Evolutionary conservation across 1,140 invertebrate species (phyloP).

Genomic region (Calephelis virginiensis): DNA sequence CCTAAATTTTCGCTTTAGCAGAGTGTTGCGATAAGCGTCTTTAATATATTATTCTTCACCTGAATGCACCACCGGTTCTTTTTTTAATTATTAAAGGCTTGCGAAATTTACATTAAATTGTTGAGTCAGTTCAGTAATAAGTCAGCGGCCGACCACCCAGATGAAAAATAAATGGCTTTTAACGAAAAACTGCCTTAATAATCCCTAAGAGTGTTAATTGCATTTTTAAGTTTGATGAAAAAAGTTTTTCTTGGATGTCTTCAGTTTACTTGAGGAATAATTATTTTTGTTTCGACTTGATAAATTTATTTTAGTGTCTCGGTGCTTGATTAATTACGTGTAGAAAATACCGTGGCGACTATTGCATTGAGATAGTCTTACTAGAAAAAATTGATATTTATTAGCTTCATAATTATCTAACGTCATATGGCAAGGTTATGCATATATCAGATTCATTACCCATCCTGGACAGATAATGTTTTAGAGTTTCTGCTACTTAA

Average conservation of each 20-base stretch:
- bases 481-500: no score
- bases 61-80: constrained; percentile 56
- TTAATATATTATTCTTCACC: constrained; percentile 64
- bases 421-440: no score
- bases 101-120: constrained; percentile 68
- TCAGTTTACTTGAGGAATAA: not conserved
- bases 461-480: no score
- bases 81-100: constrained; percentile 69
- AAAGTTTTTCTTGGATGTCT: not conserved
- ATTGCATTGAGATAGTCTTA: no score
- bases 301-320: not conserved
- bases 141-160: constrained; percentile 54
- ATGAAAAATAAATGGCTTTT: constrained; percentile 42
- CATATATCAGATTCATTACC: no score
- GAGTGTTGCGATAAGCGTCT: constrained; percentile 21
- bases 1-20: constrained; percentile 7
- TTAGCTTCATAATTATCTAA: no score
- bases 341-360: no score
- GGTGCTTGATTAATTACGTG: no score
- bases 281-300: not conserved
- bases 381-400: no score
- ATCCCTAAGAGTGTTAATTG: constrained; percentile 8
- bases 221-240: constrained; percentile 1
- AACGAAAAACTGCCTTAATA: constrained; percentile 15
- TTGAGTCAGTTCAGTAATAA: constrained; percentile 66